Evolutionary conservation across 92 coral and sea anemone genomes (phyloP).

Genomic region (Parazoanthus swiftii): DNA sequence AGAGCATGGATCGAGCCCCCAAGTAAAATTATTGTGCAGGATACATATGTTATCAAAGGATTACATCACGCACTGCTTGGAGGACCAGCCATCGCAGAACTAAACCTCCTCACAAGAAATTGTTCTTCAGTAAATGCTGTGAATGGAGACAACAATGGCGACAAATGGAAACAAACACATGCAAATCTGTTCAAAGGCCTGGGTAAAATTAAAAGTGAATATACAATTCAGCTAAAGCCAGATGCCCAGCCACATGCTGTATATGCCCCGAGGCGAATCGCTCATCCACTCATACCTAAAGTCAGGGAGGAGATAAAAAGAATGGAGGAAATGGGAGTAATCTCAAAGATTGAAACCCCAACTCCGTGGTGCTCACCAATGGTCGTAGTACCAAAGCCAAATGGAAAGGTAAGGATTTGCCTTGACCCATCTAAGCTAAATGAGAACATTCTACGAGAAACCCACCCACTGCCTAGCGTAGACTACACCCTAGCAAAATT

Average conservation of each 20-base stretch:
- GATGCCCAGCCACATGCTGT: constrained; percentile 18
- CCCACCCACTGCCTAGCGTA: constrained; percentile 23
- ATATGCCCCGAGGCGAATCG: constrained; percentile 1
- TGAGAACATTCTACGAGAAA: constrained; percentile 28
- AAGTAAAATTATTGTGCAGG: constrained; percentile 6
- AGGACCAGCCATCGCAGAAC: constrained; percentile 16
- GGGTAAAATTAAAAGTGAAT: constrained; percentile 19
- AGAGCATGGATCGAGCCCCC: too few species aligned
- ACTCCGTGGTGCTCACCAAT: constrained; percentile 26
- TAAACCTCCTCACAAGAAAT: constrained; percentile 9
- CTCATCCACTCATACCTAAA: constrained; percentile 22
- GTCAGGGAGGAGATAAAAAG: neutral
- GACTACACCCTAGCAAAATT: constrained; percentile 20
- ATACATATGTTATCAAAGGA: constrained; percentile 28
- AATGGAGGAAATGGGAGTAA: constrained; percentile 39
- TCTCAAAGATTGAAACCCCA: constrained; percentile 21
- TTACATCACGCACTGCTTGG: constrained; percentile 27
- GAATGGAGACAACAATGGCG: neutral
- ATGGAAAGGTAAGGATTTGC: constrained; percentile 29
- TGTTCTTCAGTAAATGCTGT: neutral
- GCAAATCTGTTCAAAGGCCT: constrained; percentile 33
- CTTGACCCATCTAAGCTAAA: constrained; percentile 25
- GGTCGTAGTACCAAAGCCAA: constrained; percentile 33
- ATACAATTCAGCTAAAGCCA: constrained; percentile 17
- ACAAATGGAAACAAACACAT: constrained; percentile 5